Evolutionary conservation across 2,888 invertebrate genomes (phyloP).

Genomic region (Andrena marginata): DNA sequence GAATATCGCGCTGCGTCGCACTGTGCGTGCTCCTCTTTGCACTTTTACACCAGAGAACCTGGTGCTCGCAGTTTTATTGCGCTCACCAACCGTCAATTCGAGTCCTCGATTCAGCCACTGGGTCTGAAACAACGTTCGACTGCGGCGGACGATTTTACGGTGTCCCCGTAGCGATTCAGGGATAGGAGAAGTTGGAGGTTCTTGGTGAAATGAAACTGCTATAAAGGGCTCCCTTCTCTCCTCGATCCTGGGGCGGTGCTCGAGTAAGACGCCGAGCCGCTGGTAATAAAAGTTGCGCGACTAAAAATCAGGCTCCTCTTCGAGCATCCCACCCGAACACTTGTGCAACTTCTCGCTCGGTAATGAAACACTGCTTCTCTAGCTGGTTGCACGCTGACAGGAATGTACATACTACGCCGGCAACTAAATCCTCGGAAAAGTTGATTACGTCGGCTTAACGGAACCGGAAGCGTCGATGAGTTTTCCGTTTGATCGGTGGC

Average conservation of each 20-base stretch:
- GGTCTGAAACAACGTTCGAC: background rate
- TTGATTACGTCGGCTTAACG: slow-evolving; percentile 39
- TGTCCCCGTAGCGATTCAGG: background rate
- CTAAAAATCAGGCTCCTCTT: background rate
- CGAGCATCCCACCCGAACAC: background rate
- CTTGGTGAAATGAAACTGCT: background rate
- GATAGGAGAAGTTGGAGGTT: background rate
- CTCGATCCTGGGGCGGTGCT: background rate
- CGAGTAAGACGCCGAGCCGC: background rate
- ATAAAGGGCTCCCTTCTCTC: background rate
- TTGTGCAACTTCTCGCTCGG: background rate
- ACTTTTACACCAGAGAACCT: slow-evolving; percentile 7
- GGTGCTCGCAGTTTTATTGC: background rate
- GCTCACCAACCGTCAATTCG: background rate
- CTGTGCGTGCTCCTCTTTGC: background rate
- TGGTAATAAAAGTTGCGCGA: background rate
- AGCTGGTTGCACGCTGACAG: background rate
- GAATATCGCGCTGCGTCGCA: slow-evolving; percentile 2
- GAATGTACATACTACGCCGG: background rate
- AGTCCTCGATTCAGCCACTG: background rate
- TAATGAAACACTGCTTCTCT: slow-evolving; percentile 14
- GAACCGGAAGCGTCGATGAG: slow-evolving; percentile 19
- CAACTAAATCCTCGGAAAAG: slow-evolving; percentile 15
- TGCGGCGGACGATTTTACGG: background rate
- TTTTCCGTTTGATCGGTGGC: slow-evolving; percentile 26